A percentile compares a stretch with the other conserved stretches of the same genome.
Evolutionary conservation across 1,140 invertebrate species (phyloP).

Genomic region (Magallana gigas): DNA sequence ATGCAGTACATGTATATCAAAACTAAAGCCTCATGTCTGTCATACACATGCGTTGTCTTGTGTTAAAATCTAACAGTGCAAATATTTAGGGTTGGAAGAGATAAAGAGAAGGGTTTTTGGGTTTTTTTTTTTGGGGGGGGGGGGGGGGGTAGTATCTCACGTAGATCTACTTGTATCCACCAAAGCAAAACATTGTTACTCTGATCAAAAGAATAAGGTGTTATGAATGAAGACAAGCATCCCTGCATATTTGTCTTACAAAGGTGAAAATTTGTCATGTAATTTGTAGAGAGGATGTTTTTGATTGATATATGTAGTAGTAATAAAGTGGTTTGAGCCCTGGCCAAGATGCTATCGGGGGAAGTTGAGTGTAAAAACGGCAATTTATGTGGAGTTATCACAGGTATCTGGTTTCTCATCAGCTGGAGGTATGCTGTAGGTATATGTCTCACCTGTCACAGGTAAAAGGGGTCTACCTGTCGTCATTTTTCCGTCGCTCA

Average conservation of each 20-base stretch:
- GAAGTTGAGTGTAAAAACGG: slow-evolving; percentile 14
- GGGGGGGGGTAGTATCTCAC: no score
- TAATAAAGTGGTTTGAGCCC: background rate
- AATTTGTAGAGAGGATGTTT: slow-evolving; percentile 4
- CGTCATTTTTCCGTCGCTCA: background rate
- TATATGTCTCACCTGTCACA: background rate
- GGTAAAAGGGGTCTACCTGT: background rate
- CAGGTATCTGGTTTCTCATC: slow-evolving; percentile 20
- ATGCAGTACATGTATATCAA: no score
- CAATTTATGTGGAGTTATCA: slow-evolving; percentile 26
- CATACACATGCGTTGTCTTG: background rate
- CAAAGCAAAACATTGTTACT: no score
- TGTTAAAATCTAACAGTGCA: background rate
- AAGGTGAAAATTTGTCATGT: slow-evolving; percentile 9
- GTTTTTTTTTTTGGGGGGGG: no score
- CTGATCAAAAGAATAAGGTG: no score
- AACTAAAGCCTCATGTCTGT: no score
- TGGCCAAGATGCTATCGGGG: slow-evolving; percentile 22
- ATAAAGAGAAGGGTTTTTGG: no score
- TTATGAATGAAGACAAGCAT: no score
- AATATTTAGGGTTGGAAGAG: no score
- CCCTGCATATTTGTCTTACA: background rate
- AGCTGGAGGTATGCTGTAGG: background rate
- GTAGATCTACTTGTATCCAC: no score
- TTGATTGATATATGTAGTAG: slow-evolving; percentile 8